Evolutionary conservation across 2,113 vertebrate genomes (phyloP).

Genomic region (Carettochelys insculpta): DNA sequence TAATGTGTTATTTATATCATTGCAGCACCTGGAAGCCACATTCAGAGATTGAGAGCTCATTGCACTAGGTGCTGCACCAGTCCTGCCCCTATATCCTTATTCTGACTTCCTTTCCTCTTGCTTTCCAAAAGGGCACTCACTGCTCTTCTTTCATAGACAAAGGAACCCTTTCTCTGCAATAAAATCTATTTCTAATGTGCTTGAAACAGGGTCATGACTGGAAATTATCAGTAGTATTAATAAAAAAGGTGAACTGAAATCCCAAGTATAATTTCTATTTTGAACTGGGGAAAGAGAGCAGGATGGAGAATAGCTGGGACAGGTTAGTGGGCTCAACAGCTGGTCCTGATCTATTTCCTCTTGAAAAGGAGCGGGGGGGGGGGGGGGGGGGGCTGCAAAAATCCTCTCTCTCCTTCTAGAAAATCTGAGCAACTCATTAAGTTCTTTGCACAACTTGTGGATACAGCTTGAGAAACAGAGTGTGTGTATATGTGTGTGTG

Average conservation of each 20-base stretch:
- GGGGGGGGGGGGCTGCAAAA: not conserved
- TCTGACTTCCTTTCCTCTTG: not conserved
- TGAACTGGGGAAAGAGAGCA: not conserved
- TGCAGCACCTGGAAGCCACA: not conserved
- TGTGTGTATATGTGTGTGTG: no score
- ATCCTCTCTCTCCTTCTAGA: not conserved
- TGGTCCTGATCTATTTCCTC: slow-evolving; percentile 4
- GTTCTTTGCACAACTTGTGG: not conserved
- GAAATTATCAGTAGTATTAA: not conserved
- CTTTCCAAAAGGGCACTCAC: not conserved
- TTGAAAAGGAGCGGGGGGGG: not conserved
- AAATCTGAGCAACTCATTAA: not conserved
- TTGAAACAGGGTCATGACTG: not conserved
- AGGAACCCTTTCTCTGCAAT: not conserved
- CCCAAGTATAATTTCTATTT: not conserved
- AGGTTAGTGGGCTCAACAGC: not conserved
- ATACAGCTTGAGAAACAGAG: not conserved
- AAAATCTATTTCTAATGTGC: not conserved
- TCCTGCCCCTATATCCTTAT: not conserved
- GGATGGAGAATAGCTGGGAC: not conserved
- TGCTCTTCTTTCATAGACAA: not conserved
- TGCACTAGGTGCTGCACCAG: not conserved
- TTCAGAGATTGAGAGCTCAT: not conserved
- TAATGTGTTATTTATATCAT: not conserved
- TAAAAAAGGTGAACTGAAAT: not conserved